Evolutionary conservation across 1,140 invertebrate genomes (phyloP).

Genomic region (Potamilus streckersoni): DNA sequence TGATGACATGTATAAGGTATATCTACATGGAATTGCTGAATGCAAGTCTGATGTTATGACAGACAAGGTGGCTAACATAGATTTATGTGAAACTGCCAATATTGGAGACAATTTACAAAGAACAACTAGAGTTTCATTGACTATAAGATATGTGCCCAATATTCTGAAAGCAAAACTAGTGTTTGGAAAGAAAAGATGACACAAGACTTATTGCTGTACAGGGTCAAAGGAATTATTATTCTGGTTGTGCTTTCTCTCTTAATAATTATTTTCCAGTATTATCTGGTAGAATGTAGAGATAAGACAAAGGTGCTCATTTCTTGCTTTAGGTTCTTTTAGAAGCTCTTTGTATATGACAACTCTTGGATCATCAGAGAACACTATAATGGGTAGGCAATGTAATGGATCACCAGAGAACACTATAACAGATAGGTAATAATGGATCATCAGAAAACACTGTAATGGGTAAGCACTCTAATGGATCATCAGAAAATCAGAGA

Average conservation of each 20-base stretch:
- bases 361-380: too few species aligned
- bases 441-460: too few species aligned
- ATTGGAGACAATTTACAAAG: constrained; percentile 71
- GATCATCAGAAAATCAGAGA: too few species aligned
- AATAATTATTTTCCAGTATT: background rate
- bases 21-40: constrained; percentile 92
- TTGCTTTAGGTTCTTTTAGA: too few species aligned
- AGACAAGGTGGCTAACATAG: constrained; percentile 77
- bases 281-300: too few species aligned
- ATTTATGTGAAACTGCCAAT: constrained; percentile 38
- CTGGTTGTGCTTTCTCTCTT: background rate
- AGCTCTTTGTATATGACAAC: too few species aligned
- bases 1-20: constrained; percentile 85
- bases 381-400: too few species aligned
- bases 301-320: too few species aligned
- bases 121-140: constrained; percentile 86
- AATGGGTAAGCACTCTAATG: too few species aligned
- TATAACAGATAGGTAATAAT: too few species aligned
- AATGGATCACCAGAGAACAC: too few species aligned
- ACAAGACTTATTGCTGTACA: background rate
- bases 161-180: constrained; percentile 77
- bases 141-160: constrained; percentile 94
- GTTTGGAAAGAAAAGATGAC: constrained; percentile 55
- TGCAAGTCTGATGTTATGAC: constrained; percentile 77
- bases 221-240: background rate